These are phyloP conservation scores for Coluber constrictor DNA, from an alignment of 2,797 vertebrate genomes.

Conservation along the genomic window DNA sequence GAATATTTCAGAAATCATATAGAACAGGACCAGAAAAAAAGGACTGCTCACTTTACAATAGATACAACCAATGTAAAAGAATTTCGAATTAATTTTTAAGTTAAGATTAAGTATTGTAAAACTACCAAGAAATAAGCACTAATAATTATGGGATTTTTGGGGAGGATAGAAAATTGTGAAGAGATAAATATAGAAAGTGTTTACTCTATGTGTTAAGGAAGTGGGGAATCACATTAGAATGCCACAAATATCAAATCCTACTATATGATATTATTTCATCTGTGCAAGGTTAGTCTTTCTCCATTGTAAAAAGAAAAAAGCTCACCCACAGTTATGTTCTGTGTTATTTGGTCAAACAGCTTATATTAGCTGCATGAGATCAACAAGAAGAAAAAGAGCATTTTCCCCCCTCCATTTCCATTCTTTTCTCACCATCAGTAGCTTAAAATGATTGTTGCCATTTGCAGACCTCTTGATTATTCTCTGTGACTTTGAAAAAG, in stretches of 20 bases:
- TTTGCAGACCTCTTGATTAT: constrained; percentile 2
- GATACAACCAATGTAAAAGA: not conserved
- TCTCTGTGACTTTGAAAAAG: not conserved
- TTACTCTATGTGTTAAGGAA: not conserved
- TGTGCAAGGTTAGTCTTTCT: not conserved
- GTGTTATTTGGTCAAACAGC: not conserved
- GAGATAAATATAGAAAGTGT: not conserved
- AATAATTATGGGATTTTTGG: not conserved
- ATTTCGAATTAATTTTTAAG: not conserved
- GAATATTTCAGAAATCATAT: not conserved
- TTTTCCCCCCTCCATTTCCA: not conserved
- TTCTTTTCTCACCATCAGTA: not conserved
- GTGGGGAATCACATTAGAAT: not conserved
- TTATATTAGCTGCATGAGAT: not conserved
- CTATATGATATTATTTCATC: not conserved
- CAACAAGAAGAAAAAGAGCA: not conserved
- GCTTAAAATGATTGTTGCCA: not conserved
- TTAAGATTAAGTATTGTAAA: not conserved
- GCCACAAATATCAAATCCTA: not conserved
- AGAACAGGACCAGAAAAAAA: not conserved
- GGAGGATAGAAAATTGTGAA: not conserved
- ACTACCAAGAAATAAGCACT: not conserved
- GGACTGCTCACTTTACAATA: not conserved
- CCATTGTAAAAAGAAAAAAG: not conserved
- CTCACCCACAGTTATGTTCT: not conserved